Base-by-base conservation (phyloP, 2,113 vertebrate genomes). In the Cavia porcellus region DNA sequence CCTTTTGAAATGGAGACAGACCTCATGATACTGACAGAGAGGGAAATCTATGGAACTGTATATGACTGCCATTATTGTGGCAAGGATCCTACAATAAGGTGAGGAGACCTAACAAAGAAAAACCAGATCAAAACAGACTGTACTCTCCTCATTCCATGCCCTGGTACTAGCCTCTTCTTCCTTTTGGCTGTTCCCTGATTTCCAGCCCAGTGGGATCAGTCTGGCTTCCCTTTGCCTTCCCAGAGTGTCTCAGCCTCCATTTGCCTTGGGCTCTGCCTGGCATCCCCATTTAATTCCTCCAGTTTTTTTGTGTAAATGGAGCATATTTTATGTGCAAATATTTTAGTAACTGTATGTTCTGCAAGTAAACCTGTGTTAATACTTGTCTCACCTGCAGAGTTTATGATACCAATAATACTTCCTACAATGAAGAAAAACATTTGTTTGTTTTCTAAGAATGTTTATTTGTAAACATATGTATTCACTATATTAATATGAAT, bases 401-500 rank as follows among this genome's bases (percentile, higher is more conserved):
- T 98, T 98, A 98, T 98, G 99, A 99, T 99, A 99, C 98, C 99
- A 99, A 98, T 99, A 98, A 99, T 99, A 99, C 98, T 99, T 99
- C 99, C 99, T 99, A 99, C 99, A 99, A 99, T 97, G 97, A 97
- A 98, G 92, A 97, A 95, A 98, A 86, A 89, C 98, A 98, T 98
- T 98, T 98, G 98, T 99, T 99, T 98, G 98, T 99, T 99, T 99
- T 99, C 99, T 98, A 98, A 99, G 98, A 98, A 99, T 99, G 98
- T 99, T 99, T 98, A 99, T 99, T 99, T 99, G 99, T 99, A 99
- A 99, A 98, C 98, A 99, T 99, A 99, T 99, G 99, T 99, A 99
- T 99, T 99, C 99, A 99, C 99, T 99, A 99, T 99, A 99, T 99
- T 99, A 99, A 99, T 99, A 99, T 99, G 98, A 99, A 99, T 99